Base-by-base conservation (phyloP, 1,140 invertebrate genomes). In the Bombus cullumanus region DNA sequence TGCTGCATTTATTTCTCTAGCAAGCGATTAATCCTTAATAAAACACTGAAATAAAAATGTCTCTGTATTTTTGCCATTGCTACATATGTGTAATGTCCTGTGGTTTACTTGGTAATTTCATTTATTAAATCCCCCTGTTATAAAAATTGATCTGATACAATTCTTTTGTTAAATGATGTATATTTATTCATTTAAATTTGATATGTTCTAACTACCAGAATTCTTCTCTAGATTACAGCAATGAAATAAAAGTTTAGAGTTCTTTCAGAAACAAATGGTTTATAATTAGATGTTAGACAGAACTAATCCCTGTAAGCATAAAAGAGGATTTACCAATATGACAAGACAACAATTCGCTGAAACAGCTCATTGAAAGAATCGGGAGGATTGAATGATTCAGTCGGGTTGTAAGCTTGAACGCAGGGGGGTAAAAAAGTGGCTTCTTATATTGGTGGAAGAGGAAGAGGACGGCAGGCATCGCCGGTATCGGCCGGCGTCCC, bases 401-500 rank as follows among this genome's bases (percentile, higher is more conserved):
- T 6, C 28, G 39, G n/a, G 43, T 34, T n/a, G 43, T 62, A 62
- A 62, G 18, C 28, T 34, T 1, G 18, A 43, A 22, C 25, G 8
- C 28, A 18, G 28, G 39, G 39, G 69, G 13, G 13, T 28, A 53
- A 66, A 39, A 66, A 85, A 53, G 62, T 41, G 59, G 41, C 62
- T 68, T 81, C 79, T 85, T 85, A 85, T 81, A 81, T 74, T 8
- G 78, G 39, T 34, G 39, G 37, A 85, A 57, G 69, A 82, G 43
- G 43, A 72, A 62, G 28, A 62, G 71, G 87, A 83, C 66, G 81
- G 43, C 3, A 47, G 83, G 72, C 66, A 86, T 85, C 62, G 78
- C 64, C 88, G 87, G 89, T 94, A 94, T 94, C 89, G 93, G 92
- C 75, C 90, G 88, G 86, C 89, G 91, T 90, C 89, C 86, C 89